phyloP scores from a whole-genome alignment of 2,113 vertebrate genomes.

The Mobula hypostoma region DNA sequence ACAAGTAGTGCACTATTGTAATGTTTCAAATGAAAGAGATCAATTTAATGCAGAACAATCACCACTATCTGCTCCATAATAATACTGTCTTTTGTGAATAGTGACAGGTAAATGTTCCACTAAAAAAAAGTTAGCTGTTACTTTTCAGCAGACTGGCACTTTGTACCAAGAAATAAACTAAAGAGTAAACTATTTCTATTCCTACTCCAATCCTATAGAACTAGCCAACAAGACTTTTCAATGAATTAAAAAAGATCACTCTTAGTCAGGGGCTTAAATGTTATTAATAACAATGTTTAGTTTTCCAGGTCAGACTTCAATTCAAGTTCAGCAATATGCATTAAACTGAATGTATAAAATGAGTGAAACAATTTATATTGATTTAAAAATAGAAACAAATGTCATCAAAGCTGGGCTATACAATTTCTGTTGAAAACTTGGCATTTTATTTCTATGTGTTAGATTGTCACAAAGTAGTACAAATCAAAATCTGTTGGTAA shows the following conservation, averaged over 20 bases:
- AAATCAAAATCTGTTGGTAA: not conserved
- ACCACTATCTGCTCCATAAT: not conserved
- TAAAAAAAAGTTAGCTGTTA: not conserved
- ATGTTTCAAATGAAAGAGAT: not conserved
- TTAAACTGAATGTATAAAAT: not conserved
- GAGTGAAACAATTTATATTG: not conserved
- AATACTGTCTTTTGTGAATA: not conserved
- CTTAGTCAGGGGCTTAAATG: not conserved
- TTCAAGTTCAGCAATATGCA: not conserved
- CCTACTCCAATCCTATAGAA: not conserved
- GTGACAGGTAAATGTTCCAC: not conserved
- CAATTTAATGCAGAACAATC: not conserved
- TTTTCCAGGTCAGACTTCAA: too few species aligned
- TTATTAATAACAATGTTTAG: not conserved
- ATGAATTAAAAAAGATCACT: not conserved
- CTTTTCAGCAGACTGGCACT: not conserved
- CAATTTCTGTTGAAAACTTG: not conserved
- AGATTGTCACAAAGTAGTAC: not conserved
- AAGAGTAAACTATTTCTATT: not conserved
- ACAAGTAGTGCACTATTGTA: not conserved
- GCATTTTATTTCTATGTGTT: not conserved
- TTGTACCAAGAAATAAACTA: not conserved
- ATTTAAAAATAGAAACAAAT: not conserved
- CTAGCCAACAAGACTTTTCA: not conserved
- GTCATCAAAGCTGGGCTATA: not conserved